Base-by-base conservation (phyloP, 2,113 vertebrate genomes). In the Caranx ignobilis region DNA sequence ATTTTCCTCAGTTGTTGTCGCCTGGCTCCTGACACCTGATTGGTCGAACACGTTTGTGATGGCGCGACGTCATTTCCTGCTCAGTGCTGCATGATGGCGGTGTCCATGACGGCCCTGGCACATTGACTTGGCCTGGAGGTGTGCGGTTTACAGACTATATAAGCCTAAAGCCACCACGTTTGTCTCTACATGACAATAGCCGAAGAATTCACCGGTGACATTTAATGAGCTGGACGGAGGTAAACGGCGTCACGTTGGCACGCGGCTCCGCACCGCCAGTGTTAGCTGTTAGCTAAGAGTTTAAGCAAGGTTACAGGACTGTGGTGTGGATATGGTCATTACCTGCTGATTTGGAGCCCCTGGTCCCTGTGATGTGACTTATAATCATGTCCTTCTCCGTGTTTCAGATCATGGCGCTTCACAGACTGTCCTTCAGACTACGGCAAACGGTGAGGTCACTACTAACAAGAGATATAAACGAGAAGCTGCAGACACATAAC, bases 381-480 rank as follows among this genome's bases (percentile, higher is more conserved):
- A 1, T 26, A 12, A 2, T 47, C 0, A 18, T 19, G 31, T 37
- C 13, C 6, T 61, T 5, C 6, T 65, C 3, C 7, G 0, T 39
- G 32, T 87, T 91, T 71, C 82, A 95, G 94, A 89, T 81, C 64
- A 95, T 95, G 94, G 93, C 92, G 10, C 87, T 96, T 12, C 92
- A 90, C 70, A 93, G 94, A 88, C 59, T 95, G 56, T 76, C 83
- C 35, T 60, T 86, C 13, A 90, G 92, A 77, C 81, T 96, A 11
- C 89, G 93, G 21, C 87, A 66, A 50, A 88, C 90, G 67, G 95
- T 96, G 83, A 93, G 92, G 59, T 21, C 32, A 35, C 10, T 37
- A 1, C 19, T 10, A 26, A 21, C 26, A 16, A 11, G 1, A 13
- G n/a, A 6, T 15, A 37, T 10, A 37, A 35, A 2, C 8, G 2